Evolutionary conservation across 2,113 vertebrate genomes (phyloP).

Genomic region (Ciconia boyciana): DNA sequence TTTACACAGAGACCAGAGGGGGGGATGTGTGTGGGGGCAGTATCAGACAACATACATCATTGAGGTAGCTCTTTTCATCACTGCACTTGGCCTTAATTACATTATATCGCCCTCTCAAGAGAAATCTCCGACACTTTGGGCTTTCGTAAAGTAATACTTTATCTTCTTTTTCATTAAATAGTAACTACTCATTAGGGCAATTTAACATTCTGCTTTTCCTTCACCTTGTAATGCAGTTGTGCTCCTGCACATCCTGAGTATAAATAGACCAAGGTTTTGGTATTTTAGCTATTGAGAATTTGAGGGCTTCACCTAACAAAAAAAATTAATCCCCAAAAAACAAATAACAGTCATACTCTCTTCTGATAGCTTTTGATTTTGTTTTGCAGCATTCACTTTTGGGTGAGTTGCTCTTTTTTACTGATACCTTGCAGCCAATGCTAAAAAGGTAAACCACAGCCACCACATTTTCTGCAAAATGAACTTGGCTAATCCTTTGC

Average conservation of each 20-base stretch:
- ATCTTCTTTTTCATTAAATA: conserved; percentile 36
- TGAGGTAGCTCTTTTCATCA: not conserved
- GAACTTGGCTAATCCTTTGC: not conserved
- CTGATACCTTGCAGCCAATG: not conserved
- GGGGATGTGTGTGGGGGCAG: not conserved
- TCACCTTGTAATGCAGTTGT: not conserved
- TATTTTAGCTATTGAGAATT: not conserved
- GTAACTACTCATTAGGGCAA: not conserved
- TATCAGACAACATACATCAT: not conserved
- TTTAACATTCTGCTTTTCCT: not conserved
- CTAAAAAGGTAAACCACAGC: not conserved
- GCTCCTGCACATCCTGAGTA: not conserved
- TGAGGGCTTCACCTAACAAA: not conserved
- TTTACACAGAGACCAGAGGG: not conserved
- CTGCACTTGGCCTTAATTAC: conserved; percentile 30
- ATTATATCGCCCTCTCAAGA: not conserved
- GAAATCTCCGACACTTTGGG: not conserved
- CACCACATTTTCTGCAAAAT: not conserved
- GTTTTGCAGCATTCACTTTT: not conserved
- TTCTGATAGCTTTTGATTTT: not conserved
- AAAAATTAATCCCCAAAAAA: fast-evolving
- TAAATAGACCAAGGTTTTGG: not conserved
- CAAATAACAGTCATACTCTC: not conserved
- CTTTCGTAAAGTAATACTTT: not conserved
- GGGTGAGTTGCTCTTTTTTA: not conserved